These are phyloP conservation scores for Aegotheles bennettii DNA, from an alignment of 2,113 vertebrate genomes.

Conservation along the genomic window DNA sequence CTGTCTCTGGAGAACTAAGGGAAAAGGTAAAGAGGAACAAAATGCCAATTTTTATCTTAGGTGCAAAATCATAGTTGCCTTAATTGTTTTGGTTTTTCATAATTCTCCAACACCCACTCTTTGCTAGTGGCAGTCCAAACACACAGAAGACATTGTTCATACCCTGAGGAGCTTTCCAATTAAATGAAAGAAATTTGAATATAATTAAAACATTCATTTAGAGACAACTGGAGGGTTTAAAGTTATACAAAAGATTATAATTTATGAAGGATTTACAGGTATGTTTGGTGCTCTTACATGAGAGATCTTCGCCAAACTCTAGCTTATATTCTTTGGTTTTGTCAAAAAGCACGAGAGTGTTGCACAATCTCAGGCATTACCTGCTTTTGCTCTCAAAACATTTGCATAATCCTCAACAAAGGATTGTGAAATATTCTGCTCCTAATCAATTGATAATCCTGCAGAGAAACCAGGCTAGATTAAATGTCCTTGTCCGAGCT, in stretches of 20 bases:
- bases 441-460: neutral
- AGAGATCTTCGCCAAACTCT: neutral
- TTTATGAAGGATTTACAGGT: neutral
- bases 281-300: accelerated
- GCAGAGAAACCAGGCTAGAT: neutral
- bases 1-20: neutral
- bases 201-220: neutral
- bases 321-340: neutral
- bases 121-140: neutral
- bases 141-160: neutral
- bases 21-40: neutral
- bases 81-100: neutral
- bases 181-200: neutral
- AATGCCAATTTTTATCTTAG: neutral
- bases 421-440: neutral
- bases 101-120: neutral
- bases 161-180: neutral
- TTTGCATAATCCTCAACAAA: neutral
- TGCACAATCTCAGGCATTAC: neutral
- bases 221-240: neutral
- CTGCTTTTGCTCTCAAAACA: neutral
- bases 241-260: neutral
- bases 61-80: neutral
- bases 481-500: neutral
- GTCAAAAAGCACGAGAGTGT: neutral